Evolutionary conservation across 2,797 vertebrate genomes (phyloP).

Genomic region (Galagoides demidoff): DNA sequence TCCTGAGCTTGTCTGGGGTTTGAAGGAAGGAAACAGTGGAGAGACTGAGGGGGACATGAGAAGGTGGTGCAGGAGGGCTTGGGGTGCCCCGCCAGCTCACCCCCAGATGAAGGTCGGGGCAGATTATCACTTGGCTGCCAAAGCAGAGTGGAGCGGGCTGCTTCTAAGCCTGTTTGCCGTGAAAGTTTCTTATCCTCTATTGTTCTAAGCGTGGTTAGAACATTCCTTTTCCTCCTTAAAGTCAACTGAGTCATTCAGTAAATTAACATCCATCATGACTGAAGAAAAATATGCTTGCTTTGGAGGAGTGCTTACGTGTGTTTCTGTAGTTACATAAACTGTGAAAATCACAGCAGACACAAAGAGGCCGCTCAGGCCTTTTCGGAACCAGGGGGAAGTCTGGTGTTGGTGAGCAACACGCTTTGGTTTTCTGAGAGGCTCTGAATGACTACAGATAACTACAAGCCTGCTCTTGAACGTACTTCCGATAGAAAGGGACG

Average conservation of each 20-base stretch:
- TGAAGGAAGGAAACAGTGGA: too few relatives aligned
- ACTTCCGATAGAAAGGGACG: slow-evolving; percentile 61
- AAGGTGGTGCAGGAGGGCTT: background rate
- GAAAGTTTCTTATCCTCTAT: background rate
- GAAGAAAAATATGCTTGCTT: background rate
- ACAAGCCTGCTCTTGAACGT: slow-evolving; percentile 67
- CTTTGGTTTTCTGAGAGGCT: slow-evolving; percentile 34
- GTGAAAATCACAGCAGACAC: background rate
- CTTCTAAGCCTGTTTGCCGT: too few relatives aligned
- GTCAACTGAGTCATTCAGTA: background rate
- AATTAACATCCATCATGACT: background rate
- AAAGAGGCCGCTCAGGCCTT: background rate
- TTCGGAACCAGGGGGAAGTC: background rate
- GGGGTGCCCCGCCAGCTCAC: background rate
- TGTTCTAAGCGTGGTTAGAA: background rate
- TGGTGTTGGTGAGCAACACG: background rate
- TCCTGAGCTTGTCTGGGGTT: background rate
- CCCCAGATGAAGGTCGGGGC: background rate
- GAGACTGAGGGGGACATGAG: background rate
- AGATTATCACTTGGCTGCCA: fast-evolving
- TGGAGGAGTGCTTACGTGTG: background rate
- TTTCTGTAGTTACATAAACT: background rate
- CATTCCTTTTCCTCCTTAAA: background rate
- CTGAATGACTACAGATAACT: background rate
- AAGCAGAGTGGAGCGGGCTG: background rate